Evolutionary conservation across 2,888 invertebrate genomes (phyloP).

Genomic region (Drosophila mercatorum): DNA sequence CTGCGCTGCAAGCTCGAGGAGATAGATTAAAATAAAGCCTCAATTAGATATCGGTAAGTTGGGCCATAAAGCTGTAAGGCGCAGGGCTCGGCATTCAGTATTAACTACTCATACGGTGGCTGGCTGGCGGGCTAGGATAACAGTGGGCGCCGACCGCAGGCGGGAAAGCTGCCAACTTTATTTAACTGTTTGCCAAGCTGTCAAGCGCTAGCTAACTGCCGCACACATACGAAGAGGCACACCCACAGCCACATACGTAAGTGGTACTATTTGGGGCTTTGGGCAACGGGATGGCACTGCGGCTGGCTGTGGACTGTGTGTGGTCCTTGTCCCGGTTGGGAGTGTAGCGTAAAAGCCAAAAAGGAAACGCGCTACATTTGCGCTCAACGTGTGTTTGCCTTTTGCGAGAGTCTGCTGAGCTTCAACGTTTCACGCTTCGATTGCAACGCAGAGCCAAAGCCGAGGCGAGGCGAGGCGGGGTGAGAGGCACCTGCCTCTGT

Average conservation of each 20-base stretch:
- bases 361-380: conserved; percentile 78
- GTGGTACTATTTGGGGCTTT: conserved; percentile 38
- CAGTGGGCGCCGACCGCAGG: conserved; percentile 47
- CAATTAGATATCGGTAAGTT: conserved; percentile 10
- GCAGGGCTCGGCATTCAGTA: conserved; percentile 2
- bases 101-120: conserved; percentile 23
- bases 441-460: conserved; percentile 58
- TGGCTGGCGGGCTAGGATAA: conserved; percentile 38
- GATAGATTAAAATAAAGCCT: conserved; percentile 3
- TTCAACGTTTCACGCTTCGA: conserved; percentile 76
- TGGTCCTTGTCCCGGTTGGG: conserved; percentile 34
- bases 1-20: neutral
- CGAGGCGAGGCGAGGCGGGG: conserved; percentile 1
- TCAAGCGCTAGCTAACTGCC: conserved; percentile 74
- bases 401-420: conserved; percentile 63
- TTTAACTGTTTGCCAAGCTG: conserved; percentile 79
- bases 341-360: conserved; percentile 64
- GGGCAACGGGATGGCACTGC: conserved; percentile 9
- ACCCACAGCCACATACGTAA: conserved; percentile 20
- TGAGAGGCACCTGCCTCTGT: conserved; percentile 26
- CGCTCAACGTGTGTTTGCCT: conserved; percentile 74
- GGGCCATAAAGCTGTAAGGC: conserved; percentile 26
- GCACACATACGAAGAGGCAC: conserved; percentile 25
- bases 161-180: conserved; percentile 72
- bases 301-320: neutral